These are phyloP conservation scores for Rhizomys pruinosus DNA, from an alignment of 2,113 vertebrate genomes.

Conservation along the genomic window DNA sequence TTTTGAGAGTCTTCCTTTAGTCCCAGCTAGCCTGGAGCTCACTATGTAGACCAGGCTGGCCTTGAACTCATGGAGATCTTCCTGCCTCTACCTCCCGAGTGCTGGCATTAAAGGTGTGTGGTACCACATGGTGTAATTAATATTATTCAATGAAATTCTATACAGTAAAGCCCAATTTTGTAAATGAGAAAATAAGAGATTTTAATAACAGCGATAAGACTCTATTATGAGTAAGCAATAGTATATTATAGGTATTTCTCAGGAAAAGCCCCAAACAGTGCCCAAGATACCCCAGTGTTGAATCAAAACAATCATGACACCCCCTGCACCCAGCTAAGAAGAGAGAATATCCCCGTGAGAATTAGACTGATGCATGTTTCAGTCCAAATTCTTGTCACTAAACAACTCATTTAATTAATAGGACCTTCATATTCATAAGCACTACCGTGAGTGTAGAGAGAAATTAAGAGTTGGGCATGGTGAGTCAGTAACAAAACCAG, in stretches of 20 bases:
- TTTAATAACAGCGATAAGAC: constrained; percentile 6
- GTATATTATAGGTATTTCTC: neutral
- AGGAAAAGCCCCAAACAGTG: neutral
- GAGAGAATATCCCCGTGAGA: neutral
- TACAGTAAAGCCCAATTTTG: neutral
- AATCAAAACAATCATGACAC: constrained; percentile 1
- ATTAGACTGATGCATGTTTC: neutral
- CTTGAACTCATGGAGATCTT: no score
- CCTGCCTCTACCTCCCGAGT: no score
- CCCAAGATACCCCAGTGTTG: neutral
- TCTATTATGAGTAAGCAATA: neutral
- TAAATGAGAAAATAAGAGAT: constrained; percentile 29
- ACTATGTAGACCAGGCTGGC: no score
- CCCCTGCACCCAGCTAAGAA: neutral
- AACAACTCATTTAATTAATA: neutral
- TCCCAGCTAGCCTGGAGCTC: no score
- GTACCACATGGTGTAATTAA: no score
- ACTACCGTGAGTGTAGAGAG: neutral
- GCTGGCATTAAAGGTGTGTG: no score
- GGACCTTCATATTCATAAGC: neutral
- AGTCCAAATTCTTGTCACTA: neutral
- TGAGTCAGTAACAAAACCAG: neutral
- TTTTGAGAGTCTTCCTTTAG: no score
- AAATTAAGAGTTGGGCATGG: neutral
- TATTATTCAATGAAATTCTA: neutral